phyloP scores from a whole-genome alignment of 2,113 vertebrate genomes.

The Rattus rattus region DNA sequence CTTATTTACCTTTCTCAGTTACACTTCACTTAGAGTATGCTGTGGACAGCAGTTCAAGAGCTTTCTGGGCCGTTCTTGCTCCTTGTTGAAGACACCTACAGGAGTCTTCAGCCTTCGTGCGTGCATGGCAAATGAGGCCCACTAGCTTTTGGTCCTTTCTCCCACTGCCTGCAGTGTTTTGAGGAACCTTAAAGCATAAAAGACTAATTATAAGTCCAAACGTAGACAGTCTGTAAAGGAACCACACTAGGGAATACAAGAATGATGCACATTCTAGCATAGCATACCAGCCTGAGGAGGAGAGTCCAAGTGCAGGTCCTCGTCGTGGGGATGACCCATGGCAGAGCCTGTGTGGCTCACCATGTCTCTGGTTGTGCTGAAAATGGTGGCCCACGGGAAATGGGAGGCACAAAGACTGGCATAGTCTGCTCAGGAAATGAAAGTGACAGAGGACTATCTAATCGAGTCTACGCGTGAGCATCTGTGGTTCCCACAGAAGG shows the following conservation, averaged over 20 bases:
- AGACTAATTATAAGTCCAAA: neutral
- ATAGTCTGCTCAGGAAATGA: neutral
- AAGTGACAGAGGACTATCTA: neutral
- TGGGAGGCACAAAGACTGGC: neutral
- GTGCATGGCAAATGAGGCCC: neutral
- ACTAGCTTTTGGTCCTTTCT: neutral
- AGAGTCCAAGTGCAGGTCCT: neutral
- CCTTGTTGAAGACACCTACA: neutral
- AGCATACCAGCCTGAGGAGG: no score
- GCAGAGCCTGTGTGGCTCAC: neutral
- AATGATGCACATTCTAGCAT: neutral
- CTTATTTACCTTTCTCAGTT: neutral
- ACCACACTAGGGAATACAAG: neutral
- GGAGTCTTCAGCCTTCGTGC: rapidly evolving
- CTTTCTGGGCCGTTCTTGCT: neutral
- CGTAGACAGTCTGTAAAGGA: neutral
- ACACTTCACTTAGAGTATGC: neutral
- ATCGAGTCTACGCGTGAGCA: rapidly evolving
- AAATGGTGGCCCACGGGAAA: no score
- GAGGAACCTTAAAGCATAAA: neutral
- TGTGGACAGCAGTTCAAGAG: rapidly evolving
- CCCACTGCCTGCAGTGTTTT: neutral
- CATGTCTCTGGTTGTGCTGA: rapidly evolving
- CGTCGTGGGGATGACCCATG: neutral
- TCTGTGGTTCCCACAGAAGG: rapidly evolving